Percentiles rank a stretch among this genome's conserved stretches.
phyloP scores from a whole-genome alignment of 2,797 vertebrate genomes.

The Pristis pectinata region DNA sequence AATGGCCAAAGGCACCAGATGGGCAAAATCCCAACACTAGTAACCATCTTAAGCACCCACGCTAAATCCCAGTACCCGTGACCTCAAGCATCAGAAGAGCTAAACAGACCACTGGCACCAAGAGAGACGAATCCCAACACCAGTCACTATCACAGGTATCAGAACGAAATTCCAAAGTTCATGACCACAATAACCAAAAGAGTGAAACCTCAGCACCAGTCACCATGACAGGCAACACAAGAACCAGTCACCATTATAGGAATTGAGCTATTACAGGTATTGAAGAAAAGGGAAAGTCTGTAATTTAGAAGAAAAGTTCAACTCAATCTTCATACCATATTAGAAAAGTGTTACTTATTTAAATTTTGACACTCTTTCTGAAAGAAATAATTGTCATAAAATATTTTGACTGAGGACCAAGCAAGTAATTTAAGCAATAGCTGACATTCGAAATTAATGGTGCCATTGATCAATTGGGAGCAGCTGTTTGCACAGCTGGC shows the following conservation, averaged over 20 bases:
- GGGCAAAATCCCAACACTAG: too few relatives aligned
- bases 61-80: too few relatives aligned
- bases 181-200: too few relatives aligned
- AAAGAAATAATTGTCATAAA: neutral
- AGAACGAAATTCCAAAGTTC: neutral
- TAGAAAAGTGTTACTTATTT: neutral
- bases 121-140: neutral
- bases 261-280: neutral
- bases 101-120: too few relatives aligned
- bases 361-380: neutral
- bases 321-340: neutral
- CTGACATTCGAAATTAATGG: neutral
- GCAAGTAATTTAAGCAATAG: neutral
- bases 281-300: too few relatives aligned
- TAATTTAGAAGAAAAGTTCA: neutral
- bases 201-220: too few relatives aligned
- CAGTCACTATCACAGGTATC: neutral
- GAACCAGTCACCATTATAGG: neutral
- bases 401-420: neutral
- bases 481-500: constrained; percentile 5
- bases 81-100: too few relatives aligned
- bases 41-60: too few relatives aligned
- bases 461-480: neutral
- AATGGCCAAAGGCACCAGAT: too few relatives aligned
- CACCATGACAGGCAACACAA: neutral